These are phyloP conservation scores for Ophonus ardosiacus DNA, from an alignment of 2,888 invertebrate species.

Conservation along the genomic window DNA sequence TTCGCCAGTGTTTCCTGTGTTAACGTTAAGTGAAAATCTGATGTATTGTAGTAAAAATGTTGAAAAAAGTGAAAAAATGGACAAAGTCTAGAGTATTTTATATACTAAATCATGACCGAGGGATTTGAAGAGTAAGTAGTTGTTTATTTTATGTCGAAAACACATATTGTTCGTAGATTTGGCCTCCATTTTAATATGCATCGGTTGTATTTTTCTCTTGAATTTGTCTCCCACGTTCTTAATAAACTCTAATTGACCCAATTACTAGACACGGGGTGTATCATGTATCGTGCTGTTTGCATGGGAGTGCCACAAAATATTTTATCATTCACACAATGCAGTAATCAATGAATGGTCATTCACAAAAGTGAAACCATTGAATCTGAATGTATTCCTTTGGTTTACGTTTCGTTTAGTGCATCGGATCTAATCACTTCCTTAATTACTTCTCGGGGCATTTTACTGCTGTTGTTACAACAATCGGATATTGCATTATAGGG, in stretches of 20 bases:
- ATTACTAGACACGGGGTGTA: conserved; percentile 58
- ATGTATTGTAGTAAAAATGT: conserved; percentile 86
- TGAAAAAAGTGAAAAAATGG: conserved; percentile 89
- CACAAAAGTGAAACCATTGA: conserved; percentile 63
- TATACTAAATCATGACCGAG: conserved; percentile 93
- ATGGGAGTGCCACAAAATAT: conserved; percentile 58
- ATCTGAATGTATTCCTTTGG: conserved; percentile 56
- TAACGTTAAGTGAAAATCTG: conserved; percentile 70
- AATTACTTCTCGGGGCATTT: conserved; percentile 1
- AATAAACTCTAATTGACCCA: conserved; percentile 62
- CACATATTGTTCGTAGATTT: conserved; percentile 69
- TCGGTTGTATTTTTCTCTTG: conserved; percentile 57
- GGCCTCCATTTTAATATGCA: conserved; percentile 70
- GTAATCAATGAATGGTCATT: conserved; percentile 60
- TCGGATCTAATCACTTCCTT: conserved; percentile 49
- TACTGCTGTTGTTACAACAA: conserved; percentile 14
- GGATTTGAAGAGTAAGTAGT: conserved; percentile 92
- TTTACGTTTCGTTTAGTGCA: conserved; percentile 50
- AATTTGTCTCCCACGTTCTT: conserved; percentile 58
- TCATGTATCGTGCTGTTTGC: conserved; percentile 37
- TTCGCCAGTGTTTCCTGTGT: conserved; percentile 75
- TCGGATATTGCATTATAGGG: not conserved
- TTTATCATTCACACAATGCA: conserved; percentile 59
- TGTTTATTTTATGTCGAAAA: conserved; percentile 70
- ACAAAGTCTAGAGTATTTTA: conserved; percentile 90